Percentiles rank a stretch among this genome's conserved stretches.
phyloP scores from a whole-genome alignment of 2,888 invertebrate species.

The Phortica magna region DNA sequence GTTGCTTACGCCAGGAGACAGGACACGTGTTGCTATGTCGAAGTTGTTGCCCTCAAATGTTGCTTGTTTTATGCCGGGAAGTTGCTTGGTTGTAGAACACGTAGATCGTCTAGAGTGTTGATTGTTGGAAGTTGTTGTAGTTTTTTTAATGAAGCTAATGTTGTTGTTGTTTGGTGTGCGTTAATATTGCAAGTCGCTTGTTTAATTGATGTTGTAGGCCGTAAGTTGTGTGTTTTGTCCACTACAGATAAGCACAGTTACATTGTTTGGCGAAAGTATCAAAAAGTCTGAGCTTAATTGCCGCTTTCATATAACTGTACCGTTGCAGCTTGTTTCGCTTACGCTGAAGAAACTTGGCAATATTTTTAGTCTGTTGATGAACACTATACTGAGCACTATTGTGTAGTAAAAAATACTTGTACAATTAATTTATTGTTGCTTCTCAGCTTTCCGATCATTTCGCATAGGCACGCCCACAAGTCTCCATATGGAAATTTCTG shows the following conservation, averaged over 20 bases:
- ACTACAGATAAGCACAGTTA: background rate
- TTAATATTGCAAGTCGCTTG: too few relatives aligned
- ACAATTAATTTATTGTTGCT: background rate
- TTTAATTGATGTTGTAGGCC: too few relatives aligned
- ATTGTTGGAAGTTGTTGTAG: slow-evolving; percentile 16
- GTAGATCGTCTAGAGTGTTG: background rate
- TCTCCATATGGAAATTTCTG: slow-evolving; percentile 77
- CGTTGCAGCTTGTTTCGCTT: background rate
- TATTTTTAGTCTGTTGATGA: background rate
- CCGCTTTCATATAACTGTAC: slow-evolving; percentile 26
- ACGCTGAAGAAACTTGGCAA: background rate
- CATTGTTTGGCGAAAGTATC: slow-evolving; percentile 10
- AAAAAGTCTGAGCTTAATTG: slow-evolving; percentile 27
- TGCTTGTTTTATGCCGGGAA: too few relatives aligned
- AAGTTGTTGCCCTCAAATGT: background rate
- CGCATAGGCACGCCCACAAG: slow-evolving; percentile 75
- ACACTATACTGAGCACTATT: background rate
- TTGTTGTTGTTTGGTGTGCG: slow-evolving; percentile 29
- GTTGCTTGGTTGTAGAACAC: background rate
- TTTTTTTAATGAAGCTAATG: slow-evolving; percentile 34
- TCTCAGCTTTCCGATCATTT: slow-evolving; percentile 40
- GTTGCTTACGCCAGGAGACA: too few relatives aligned
- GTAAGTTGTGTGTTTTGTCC: slow-evolving; percentile 28
- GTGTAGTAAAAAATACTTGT: background rate
- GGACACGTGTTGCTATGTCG: background rate